Percentiles rank a stretch among this genome's conserved stretches.
Conservation (phyloP, 2,113 vertebrate genomes). For the Tragelaphus buxtoni region DNA sequence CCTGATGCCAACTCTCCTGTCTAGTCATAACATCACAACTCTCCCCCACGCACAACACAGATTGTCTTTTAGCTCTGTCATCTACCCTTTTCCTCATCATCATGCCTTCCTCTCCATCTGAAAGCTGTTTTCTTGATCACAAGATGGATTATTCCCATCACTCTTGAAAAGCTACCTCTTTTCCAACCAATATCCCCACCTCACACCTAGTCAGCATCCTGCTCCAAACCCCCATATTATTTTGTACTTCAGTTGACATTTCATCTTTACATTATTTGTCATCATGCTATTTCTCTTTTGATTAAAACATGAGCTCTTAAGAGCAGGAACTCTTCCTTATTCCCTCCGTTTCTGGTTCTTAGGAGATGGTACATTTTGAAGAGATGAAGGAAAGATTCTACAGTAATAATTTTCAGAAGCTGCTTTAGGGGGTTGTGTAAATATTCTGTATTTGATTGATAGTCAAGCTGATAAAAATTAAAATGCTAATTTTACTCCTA, state of each 20-base stretch:
- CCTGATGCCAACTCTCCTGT: neutral
- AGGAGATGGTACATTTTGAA: neutral
- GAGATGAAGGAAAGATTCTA: neutral
- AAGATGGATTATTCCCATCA: neutral
- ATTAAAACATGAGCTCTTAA: neutral
- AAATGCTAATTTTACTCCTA: neutral
- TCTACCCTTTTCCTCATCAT: neutral
- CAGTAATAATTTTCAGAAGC: neutral
- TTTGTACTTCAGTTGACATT: neutral
- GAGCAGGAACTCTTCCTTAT: neutral
- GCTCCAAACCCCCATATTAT: neutral
- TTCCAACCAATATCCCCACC: neutral
- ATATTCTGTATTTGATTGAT: conserved; percentile 32
- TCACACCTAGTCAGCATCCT: neutral
- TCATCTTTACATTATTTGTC: neutral
- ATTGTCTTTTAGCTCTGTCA: neutral
- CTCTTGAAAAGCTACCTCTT: neutral
- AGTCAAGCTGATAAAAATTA: neutral
- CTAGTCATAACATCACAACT: rapidly evolving
- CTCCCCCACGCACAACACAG: rapidly evolving
- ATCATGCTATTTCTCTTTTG: neutral
- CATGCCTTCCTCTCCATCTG: neutral
- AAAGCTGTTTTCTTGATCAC: neutral
- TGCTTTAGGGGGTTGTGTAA: neutral
- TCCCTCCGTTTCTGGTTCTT: neutral